Evolutionary conservation across 2,888 invertebrate genomes (phyloP).

Genomic region (Oscheius sp.): DNA sequence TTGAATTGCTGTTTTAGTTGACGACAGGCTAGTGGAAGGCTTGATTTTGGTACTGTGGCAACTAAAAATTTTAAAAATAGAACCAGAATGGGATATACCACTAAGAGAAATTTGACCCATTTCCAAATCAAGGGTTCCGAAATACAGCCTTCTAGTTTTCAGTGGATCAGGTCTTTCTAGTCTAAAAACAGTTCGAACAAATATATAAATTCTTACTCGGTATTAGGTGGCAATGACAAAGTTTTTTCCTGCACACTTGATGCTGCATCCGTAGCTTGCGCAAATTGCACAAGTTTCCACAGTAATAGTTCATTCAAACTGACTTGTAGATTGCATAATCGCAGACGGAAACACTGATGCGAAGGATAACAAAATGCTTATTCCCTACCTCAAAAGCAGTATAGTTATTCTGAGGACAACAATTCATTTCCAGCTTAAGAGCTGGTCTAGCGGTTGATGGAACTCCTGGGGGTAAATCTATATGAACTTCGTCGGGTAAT

Average conservation of each 20-base stretch:
- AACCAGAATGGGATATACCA: slow-evolving; percentile 72
- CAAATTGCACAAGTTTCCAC: slow-evolving; percentile 77
- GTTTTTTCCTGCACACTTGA: slow-evolving; percentile 54
- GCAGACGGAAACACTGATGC: slow-evolving; percentile 80
- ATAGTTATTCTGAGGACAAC: slow-evolving; percentile 79
- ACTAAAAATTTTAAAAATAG: slow-evolving; percentile 78
- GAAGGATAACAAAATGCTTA: slow-evolving; percentile 23
- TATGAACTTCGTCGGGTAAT: slow-evolving; percentile 71
- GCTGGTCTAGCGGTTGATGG: slow-evolving; percentile 76
- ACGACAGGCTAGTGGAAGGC: slow-evolving; percentile 80
- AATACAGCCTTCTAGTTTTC: slow-evolving; percentile 81
- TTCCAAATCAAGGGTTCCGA: slow-evolving; percentile 82
- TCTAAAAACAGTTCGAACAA: slow-evolving; percentile 21
- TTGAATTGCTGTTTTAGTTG: slow-evolving; percentile 84
- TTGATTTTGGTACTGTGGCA: slow-evolving; percentile 82
- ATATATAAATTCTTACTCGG: slow-evolving; percentile 38
- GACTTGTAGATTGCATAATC: slow-evolving; percentile 83
- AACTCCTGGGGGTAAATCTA: slow-evolving; percentile 44
- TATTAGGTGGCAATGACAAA: slow-evolving; percentile 58
- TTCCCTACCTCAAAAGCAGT: slow-evolving; percentile 82
- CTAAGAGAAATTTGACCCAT: slow-evolving; percentile 86
- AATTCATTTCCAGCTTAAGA: slow-evolving; percentile 82
- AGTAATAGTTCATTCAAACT: slow-evolving; percentile 87
- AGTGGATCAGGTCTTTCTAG: slow-evolving; percentile 56
- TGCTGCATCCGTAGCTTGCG: slow-evolving; percentile 54